Conservation (phyloP, 1,140 invertebrate species). For the Rhagoletis zephyria region DNA sequence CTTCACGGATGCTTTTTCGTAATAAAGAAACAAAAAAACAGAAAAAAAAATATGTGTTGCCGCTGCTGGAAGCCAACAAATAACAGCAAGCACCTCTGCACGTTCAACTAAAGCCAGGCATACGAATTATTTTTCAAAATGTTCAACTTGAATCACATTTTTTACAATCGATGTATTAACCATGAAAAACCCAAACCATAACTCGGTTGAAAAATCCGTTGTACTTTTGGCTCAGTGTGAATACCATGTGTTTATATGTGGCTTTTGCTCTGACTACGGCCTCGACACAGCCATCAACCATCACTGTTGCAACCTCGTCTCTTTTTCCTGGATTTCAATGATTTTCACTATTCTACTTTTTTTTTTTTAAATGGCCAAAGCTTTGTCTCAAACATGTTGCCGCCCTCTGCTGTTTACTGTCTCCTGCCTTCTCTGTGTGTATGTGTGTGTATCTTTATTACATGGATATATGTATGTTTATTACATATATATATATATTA, state of each 20-base stretch:
- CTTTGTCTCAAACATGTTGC: conserved; percentile 6
- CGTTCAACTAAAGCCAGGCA: too few relatives aligned
- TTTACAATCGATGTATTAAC: too few relatives aligned
- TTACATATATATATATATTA: conserved; percentile 2
- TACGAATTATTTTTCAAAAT: too few relatives aligned
- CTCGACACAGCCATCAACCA: conserved; percentile 24
- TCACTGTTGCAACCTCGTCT: neutral
- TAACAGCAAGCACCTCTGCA: too few relatives aligned
- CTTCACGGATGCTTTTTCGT: too few relatives aligned
- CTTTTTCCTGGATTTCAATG: conserved; percentile 44
- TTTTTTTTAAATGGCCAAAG: neutral
- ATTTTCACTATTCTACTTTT: conserved; percentile 16
- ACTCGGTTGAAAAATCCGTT: neutral
- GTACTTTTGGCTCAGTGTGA: too few relatives aligned
- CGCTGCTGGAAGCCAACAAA: too few relatives aligned
- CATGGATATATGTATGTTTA: neutral
- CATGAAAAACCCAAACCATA: too few relatives aligned
- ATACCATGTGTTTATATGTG: neutral
- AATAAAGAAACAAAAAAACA: too few relatives aligned
- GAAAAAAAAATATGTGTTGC: neutral
- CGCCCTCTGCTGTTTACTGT: neutral
- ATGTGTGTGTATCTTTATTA: neutral
- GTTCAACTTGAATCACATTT: too few relatives aligned
- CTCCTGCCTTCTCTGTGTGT: neutral
- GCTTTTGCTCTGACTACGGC: neutral